Percentiles rank a stretch among this genome's conserved stretches.
Evolutionary conservation across 2,888 invertebrate species (phyloP).

Genomic region (Mantis religiosa): DNA sequence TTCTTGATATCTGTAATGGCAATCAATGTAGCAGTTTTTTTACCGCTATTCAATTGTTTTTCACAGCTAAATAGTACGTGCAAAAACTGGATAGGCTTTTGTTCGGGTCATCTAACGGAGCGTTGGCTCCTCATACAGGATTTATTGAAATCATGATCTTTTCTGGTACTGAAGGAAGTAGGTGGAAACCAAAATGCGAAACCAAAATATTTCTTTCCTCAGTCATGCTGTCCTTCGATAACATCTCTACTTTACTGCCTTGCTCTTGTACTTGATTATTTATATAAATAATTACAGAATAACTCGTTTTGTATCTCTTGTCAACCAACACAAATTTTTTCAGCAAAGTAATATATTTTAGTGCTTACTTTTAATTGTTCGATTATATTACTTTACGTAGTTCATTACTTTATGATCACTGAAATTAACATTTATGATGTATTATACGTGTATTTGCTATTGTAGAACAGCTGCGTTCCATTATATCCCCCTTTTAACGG

Average conservation of each 20-base stretch:
- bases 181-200: neutral
- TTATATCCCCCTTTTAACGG: too few relatives aligned
- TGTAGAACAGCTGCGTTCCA: too few relatives aligned
- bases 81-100: neutral
- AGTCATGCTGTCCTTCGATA: neutral
- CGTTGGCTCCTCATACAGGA: neutral
- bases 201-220: neutral
- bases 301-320: neutral
- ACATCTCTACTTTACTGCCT: neutral
- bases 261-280: neutral
- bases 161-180: neutral
- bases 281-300: neutral
- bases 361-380: too few relatives aligned
- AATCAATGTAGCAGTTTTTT: neutral
- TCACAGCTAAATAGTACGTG: neutral
- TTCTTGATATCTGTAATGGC: neutral
- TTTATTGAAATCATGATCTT: constrained; percentile 23
- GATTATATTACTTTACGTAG: too few relatives aligned
- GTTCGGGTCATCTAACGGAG: constrained; percentile 6
- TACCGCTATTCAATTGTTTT: neutral
- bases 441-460: too few relatives aligned
- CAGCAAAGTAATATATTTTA: too few relatives aligned
- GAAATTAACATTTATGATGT: too few relatives aligned
- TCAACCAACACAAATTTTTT: neutral
- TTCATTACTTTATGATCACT: too few relatives aligned